Base-by-base conservation (phyloP, 2,797 vertebrate genomes). In the Zalophus californianus region DNA sequence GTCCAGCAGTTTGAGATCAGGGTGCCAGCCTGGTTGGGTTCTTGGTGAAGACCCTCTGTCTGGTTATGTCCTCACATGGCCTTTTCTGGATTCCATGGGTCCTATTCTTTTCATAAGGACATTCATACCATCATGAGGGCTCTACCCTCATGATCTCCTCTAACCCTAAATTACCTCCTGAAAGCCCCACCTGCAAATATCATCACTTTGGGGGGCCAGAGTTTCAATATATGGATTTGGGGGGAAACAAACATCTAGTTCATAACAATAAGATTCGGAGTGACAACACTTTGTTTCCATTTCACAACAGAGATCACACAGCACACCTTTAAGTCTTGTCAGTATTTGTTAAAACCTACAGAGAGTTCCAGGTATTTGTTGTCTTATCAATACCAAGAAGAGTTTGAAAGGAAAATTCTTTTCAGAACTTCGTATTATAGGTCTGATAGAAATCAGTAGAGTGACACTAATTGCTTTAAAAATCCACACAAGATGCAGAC, bases 401-500 rank as follows among this genome's bases (percentile, higher is more conserved):
- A 93, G 14, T 50, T 12, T 54, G 13, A 62, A 92, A 82, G 6
- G 27, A 96, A 97, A 78, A 94, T 93, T 89, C 91, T 93, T 1
- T 64, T 90, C 32, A 97, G 20, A 88, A 96, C 52, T 97, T 96
- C 85, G 84, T 96, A 97, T 97, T 56, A 96, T 25, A 86, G 14
- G 58, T 82, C 27, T 83, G 7, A 91, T 79, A 90, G 91, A 82
- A 97, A 68, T 96, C 89, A 96, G 98, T 73, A 93, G 35, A 91
- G 97, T 48, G 0, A 82, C 23, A 79, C 8, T 1, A 79, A 32
- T 62, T 94, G 91, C 64, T 29, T 91, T 73, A 66, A 32, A 66
- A 97, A 95, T 62, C 79, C 48, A 8, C 48, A 8, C 41, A 52
- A 23, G 60, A 41, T 91, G 29, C 3, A 97, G 86, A 75, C 60